Base-by-base conservation (phyloP, 2,797 vertebrate species). In the Morus bassanus region DNA sequence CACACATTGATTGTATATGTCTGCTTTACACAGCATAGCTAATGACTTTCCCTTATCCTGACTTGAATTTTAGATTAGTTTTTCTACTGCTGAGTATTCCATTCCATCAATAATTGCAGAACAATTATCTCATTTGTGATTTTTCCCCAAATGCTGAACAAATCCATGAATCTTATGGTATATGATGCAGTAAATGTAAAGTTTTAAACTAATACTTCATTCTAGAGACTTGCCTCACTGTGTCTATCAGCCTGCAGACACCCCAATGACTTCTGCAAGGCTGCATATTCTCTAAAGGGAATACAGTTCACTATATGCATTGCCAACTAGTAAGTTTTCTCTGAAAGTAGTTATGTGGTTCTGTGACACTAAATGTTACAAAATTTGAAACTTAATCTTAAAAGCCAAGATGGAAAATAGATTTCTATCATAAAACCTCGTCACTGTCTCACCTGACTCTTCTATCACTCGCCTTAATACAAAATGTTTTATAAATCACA, bases 1-100 rank as follows among this genome's bases (percentile, higher is more conserved):
- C 96, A 95, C 96, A 91, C 94, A 78, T 95, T 95, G 95, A 95
- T 95, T 95, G 95, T 94, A 35, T 94, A 91, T 93, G 89, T 89
- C 93, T 95, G 93, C 90, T 96, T 95, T 95, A 87, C 95, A 67
- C 94, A 91, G 95, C 94, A 95, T 96, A 94, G 96, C 95, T 96
- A 96, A 97, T 96, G 93, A 93, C 80, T 96, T 94, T 90, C 59
- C 51, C 83, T 90, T 74, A 39, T 35, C 95, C 94, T 95, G 95
- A 95, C 95, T 92, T 77, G 96, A 97, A 97, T 97, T 89, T 91
- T 89, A 87, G 90, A 96, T 96, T 59, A 95, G 80, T 85, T 95
- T 94, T 88, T 79, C 80, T 78, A 70, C 74, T 87, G 75, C 86
- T 90, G 76, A 94, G 54, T 70, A 91, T 94, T 83, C 41, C n/a